Evolutionary conservation across 2,888 invertebrate genomes (phyloP).

Genomic region (Desoria tigrina): DNA sequence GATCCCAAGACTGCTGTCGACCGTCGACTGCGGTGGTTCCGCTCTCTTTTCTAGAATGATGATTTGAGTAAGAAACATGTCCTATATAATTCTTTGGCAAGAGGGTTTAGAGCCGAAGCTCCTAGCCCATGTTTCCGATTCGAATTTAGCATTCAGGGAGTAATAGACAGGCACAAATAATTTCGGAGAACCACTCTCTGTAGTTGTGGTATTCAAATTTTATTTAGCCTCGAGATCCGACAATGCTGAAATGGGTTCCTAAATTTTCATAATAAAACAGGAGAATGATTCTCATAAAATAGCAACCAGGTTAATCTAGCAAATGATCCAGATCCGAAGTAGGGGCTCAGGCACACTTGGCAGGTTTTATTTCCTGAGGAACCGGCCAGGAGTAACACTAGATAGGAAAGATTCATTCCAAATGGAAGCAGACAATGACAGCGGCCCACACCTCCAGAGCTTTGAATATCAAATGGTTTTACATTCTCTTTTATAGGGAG

Average conservation of each 20-base stretch:
- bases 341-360: background rate
- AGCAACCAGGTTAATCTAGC: slow-evolving; percentile 20
- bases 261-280: slow-evolving; percentile 25
- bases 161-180: slow-evolving; percentile 11
- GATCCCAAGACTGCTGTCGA: no score
- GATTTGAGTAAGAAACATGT: no score
- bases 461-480: slow-evolving; percentile 2
- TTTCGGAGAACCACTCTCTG: slow-evolving; percentile 6
- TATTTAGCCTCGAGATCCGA: slow-evolving; percentile 9
- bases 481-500: background rate
- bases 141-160: slow-evolving; percentile 9
- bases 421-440: slow-evolving; percentile 15
- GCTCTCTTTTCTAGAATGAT: no score
- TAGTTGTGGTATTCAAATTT: slow-evolving; percentile 16
- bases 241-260: background rate
- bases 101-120: no score
- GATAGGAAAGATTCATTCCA: slow-evolving; percentile 14
- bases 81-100: no score
- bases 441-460: background rate
- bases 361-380: background rate
- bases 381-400: background rate
- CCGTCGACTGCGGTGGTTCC: no score
- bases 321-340: slow-evolving; percentile 8
- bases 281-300: slow-evolving; percentile 27
- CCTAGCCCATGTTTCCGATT: slow-evolving; percentile 2